phyloP scores from a whole-genome alignment of 2,888 invertebrate species.

The Onchidella celtica region DNA sequence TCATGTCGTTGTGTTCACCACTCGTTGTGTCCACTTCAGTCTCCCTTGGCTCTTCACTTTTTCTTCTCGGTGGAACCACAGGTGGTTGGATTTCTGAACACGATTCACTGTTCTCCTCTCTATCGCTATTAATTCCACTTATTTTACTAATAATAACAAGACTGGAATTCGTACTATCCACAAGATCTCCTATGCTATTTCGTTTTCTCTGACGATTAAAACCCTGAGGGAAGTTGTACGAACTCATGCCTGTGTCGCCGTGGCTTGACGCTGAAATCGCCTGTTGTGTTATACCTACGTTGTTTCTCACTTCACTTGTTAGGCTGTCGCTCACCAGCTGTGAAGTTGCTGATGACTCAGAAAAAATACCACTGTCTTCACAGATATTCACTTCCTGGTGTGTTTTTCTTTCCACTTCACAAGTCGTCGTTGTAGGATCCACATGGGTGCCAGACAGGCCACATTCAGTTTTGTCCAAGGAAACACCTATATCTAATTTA shows the following conservation, averaged over 20 bases:
- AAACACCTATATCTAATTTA: too few species aligned
- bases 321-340: too few species aligned
- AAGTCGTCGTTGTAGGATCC: too few species aligned
- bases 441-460: too few species aligned
- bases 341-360: neutral
- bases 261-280: too few species aligned
- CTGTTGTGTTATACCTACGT: too few species aligned
- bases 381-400: neutral
- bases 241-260: conserved; percentile 8
- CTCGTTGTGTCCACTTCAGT: neutral
- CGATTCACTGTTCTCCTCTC: neutral
- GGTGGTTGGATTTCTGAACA: neutral
- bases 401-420: too few species aligned
- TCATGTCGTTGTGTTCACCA: neutral
- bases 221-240: neutral
- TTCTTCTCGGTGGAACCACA: neutral
- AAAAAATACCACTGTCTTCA: neutral
- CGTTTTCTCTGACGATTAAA: neutral
- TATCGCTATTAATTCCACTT: neutral
- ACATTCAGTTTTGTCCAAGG: too few species aligned
- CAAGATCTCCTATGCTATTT: conserved; percentile 6
- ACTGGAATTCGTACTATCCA: neutral
- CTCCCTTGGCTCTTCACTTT: neutral
- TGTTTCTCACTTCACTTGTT: too few species aligned
- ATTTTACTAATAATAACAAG: neutral